Percentiles rank a stretch among this genome's conserved stretches.
These are phyloP conservation scores for Urechis unicinctus DNA, from an alignment of 2,888 invertebrate species.

Conservation along the genomic window DNA sequence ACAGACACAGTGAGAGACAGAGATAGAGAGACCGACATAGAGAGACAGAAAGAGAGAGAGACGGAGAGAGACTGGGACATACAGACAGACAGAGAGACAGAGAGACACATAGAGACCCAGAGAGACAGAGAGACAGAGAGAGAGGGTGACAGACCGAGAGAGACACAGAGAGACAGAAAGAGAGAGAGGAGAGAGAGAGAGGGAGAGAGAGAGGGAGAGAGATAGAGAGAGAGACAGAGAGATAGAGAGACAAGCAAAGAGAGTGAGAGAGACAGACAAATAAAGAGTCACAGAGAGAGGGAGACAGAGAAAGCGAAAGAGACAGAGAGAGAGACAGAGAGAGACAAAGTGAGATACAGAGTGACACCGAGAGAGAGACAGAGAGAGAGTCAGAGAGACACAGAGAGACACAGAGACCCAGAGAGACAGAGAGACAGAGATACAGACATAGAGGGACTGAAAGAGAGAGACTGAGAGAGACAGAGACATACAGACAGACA, in stretches of 20 bases:
- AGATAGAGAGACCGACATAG: too few relatives aligned
- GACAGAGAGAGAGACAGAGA: conserved; percentile 10
- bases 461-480: too few relatives aligned
- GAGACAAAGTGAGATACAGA: too few relatives aligned
- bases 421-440: too few relatives aligned
- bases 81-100: conserved; percentile 7
- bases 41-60: conserved; percentile 5
- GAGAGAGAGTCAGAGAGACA: conserved; percentile 5
- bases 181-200: conserved; percentile 2
- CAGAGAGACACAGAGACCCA: conserved; percentile 9
- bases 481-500: too few relatives aligned
- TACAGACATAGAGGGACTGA: conserved; percentile 5
- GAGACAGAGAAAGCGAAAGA: conserved; percentile 1
- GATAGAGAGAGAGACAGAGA: too few relatives aligned
- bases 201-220: too few relatives aligned
- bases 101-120: too few relatives aligned
- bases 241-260: too few relatives aligned
- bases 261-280: conserved; percentile 1
- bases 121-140: conserved; percentile 10
- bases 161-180: conserved; percentile 5
- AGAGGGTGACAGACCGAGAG: conserved; percentile 9
- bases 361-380: not conserved
- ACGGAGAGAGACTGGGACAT: conserved; percentile 9
- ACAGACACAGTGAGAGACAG: conserved; percentile 8
- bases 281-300: conserved; percentile 3